Evolutionary conservation across 2,113 vertebrate species (phyloP), one percentile per base, ranked within the genome.

Genomic region (Coracopsis vasa): DNA sequence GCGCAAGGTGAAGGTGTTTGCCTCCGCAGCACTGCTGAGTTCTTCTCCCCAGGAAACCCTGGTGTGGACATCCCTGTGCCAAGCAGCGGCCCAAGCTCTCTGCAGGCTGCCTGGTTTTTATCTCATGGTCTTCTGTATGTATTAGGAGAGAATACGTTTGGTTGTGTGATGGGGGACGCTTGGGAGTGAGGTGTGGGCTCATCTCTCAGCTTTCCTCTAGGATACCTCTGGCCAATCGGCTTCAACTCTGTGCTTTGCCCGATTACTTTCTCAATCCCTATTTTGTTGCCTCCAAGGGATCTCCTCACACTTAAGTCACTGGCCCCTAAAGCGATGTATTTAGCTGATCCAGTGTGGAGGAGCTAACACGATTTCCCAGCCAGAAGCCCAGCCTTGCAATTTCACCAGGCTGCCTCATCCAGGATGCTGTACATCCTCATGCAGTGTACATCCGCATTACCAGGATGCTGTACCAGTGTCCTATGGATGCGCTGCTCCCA

Each of bases 401-500:
- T 48, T 31, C 42, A 42, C 17, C 35, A 41, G 61, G 25, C 86
- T 71, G 25, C 33, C 65, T 37, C 2, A 4, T 20, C 18, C 67
- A 7, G 2, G 61, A 58, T 35, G 20, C 54, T n/a, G 33, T n/a
- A n/a, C 20, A 3, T 10, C 54, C 6, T 31, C 31, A 4, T 21
- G 31, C 54, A 20, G 54, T n/a, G 54, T 21, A 58, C 33, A n/a
- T 56, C 54, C 8, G 4, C 33, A 23, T 15, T 21, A n/a, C 33
- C 33, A 23, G n/a, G 47, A 14, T 2, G 3, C 18, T 10, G 35
- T 4, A 10, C 25, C 31, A 14, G 53, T 4, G 9, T 84, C 23
- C 70, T 28, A 3, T 2, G 1, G 19, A 7, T 0, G 5, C 23
- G 61, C 37, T 35, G 27, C 61, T 74, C n/a, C 48, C 37, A 2